phyloP scores from a whole-genome alignment of 1,140 invertebrate species.

The Portunus trituberculatus region DNA sequence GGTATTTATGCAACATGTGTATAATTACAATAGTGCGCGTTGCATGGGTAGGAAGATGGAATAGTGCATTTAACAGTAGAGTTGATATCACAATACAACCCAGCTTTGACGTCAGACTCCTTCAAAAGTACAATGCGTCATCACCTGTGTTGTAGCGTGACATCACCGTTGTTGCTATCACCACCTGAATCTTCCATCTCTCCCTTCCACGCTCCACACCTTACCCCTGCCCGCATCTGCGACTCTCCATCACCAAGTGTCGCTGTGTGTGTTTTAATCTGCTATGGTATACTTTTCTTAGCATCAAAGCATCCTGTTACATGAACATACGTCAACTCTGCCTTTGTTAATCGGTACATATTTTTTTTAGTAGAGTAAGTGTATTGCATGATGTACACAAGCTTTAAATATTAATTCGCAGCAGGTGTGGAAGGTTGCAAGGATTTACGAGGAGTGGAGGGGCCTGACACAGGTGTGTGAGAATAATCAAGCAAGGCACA shows the following conservation, averaged over 20 bases:
- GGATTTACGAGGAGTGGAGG: not conserved
- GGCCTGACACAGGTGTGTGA: not conserved
- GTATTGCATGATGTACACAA: not conserved
- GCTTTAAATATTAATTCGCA: not conserved
- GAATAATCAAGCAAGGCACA: not conserved
- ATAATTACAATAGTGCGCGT: no score
- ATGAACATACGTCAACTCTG: no score
- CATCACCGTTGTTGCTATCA: not conserved
- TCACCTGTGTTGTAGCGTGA: not conserved
- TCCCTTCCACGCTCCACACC: not conserved
- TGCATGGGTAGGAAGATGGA: no score
- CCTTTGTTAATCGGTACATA: not conserved
- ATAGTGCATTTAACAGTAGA: no score
- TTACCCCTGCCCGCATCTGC: not conserved
- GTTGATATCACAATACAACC: no score
- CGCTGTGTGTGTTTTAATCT: not conserved
- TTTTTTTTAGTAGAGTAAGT: not conserved
- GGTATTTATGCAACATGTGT: no score
- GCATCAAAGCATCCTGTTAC: not conserved
- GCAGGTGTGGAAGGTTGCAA: slow-evolving; percentile 6
- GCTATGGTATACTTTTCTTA: not conserved
- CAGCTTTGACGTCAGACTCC: not conserved
- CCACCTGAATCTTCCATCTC: not conserved
- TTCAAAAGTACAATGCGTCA: not conserved
- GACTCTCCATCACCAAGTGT: not conserved